phyloP scores from a whole-genome alignment of 2,113 vertebrate genomes.

The human (Homo sapiens) region GRCh38 chr14:50674001-50674500 shows the following conservation, averaged over 20 bases:
- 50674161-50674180: not conserved
- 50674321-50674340: not conserved
- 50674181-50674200: not conserved
- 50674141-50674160: not conserved
- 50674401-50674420: not conserved
- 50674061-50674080: not conserved
- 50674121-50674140: not conserved
- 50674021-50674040: not conserved
- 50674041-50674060: not conserved
- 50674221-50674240: not conserved
- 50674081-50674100: not conserved
- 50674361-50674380: not conserved
- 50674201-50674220: not conserved
- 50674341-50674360: not conserved
- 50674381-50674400: constrained; percentile 27
- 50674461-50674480: not conserved
- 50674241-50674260: constrained; percentile 5
- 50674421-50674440: not conserved
- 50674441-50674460: not conserved
- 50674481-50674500: not conserved
- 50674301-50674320: not conserved
- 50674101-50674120: not conserved
- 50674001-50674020: not conserved
- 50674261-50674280: not conserved
- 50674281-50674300: not conserved